Evolutionary conservation across 1,140 invertebrate species (phyloP), one percentile per base, ranked within the genome.

Genomic region (Oscheius sp.): DNA sequence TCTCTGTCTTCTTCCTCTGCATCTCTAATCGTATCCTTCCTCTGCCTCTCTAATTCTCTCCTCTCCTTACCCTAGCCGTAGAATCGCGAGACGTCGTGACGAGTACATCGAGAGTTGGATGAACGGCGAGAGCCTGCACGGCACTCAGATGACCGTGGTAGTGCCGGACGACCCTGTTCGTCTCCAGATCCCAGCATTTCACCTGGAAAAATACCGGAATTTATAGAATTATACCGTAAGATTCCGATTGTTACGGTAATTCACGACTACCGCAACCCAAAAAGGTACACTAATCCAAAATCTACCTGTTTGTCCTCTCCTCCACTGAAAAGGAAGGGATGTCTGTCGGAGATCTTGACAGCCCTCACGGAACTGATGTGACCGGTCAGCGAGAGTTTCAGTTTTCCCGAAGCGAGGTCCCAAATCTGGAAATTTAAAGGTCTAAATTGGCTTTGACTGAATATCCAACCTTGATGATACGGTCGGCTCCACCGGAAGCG

Each of bases 391-490:
- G 97, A 99, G 7, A 99, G 90, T 85, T 97, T 97, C 28, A 99
- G 87, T 83, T 92, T 92, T 36, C 96, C 96, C 83, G 89, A 92
- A 0, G 93, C 95, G 68, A 99, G 86, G 85, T 99, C 97, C 96
- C 97, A 99, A 83, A 99, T 97, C 90, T n/a, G n/a, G n/a, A n/a
- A n/a, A n/a, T n/a, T n/a, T n/a, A n/a, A n/a, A n/a, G n/a, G n/a
- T n/a, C 90, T 42, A 63, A 79, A 69, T 55, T 13, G 2, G 2
- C n/a, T 3, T 20, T 23, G 2, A 13, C 86, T n/a, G n/a, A n/a
- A n/a, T n/a, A n/a, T n/a, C n/a, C n/a, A n/a, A n/a, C n/a, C n/a
- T 99, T 99, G 52, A 99, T 99, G 4, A 99, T 93, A 85, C 96
- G 89, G 86, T 99, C 96, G 4, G 92, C 94, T 46, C 95, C 93